A percentile compares a stretch with the other conserved stretches of the same genome.
Evolutionary conservation across 2,797 vertebrate species (phyloP).

Genomic region (Epinephelus malabaricus): DNA sequence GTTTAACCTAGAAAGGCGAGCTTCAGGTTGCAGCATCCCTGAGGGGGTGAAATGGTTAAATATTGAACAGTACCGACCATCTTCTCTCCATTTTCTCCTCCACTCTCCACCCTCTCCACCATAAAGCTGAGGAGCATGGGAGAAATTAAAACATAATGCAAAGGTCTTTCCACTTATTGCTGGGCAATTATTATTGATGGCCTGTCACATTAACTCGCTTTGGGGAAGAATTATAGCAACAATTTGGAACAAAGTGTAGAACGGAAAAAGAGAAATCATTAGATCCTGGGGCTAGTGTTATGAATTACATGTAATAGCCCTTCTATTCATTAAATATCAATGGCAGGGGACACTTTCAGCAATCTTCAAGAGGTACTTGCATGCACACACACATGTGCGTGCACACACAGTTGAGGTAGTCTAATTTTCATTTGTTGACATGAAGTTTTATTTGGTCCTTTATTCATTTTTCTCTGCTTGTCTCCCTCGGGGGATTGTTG

Average conservation of each 20-base stretch:
- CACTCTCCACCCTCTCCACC: constrained; percentile 44
- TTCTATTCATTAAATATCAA: constrained; percentile 81
- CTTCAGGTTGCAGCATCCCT: constrained; percentile 47
- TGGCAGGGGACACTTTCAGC: constrained; percentile 76
- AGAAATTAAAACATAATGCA: constrained; percentile 87
- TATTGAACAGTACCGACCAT: constrained; percentile 68
- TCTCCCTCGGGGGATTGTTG: constrained; percentile 23
- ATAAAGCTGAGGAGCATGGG: constrained; percentile 64
- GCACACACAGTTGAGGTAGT: constrained; percentile 11
- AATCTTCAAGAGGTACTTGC: constrained; percentile 56
- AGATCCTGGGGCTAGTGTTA: constrained; percentile 75
- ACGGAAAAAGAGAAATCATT: constrained; percentile 83
- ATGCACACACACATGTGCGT: constrained; percentile 2
- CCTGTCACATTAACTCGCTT: constrained; percentile 83
- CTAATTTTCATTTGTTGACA: constrained; percentile 68
- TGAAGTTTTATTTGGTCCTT: constrained; percentile 58
- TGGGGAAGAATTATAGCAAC: constrained; percentile 84
- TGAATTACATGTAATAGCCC: constrained; percentile 82
- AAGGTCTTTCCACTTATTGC: constrained; percentile 84
- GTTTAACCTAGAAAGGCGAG: constrained; percentile 65
- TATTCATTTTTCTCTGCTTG: constrained; percentile 39
- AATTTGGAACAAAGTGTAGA: constrained; percentile 84
- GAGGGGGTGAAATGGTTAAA: constrained; percentile 65
- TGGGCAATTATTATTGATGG: constrained; percentile 84
- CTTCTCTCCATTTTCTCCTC: constrained; percentile 46